Percentiles rank a stretch among this genome's conserved stretches.
phyloP scores from a whole-genome alignment of 1,140 invertebrate genomes.

The Thaumetopoea pityocampa region DNA sequence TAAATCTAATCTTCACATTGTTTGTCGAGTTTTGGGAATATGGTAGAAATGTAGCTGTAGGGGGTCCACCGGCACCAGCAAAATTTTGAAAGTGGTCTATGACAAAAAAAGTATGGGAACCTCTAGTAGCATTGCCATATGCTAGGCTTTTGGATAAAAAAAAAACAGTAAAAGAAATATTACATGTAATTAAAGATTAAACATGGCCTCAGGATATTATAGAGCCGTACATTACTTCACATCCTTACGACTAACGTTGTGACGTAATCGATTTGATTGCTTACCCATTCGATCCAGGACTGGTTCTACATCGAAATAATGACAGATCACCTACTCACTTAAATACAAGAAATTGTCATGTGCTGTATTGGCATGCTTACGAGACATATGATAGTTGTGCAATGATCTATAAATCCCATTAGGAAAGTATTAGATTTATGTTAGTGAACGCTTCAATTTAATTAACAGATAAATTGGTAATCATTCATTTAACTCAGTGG shows the following conservation, averaged over 20 bases:
- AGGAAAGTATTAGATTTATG: conserved; percentile 2
- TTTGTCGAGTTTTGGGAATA: no score
- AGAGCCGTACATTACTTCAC: conserved; percentile 27
- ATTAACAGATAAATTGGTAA: no score
- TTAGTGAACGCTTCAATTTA: conserved; percentile 3
- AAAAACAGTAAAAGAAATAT: no score
- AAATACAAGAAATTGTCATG: conserved; percentile 15
- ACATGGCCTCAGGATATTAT: conserved; percentile 25
- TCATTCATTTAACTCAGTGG: no score
- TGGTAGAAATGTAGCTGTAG: no score
- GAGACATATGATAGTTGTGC: conserved; percentile 3
- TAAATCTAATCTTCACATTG: no score
- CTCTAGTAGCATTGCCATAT: not conserved
- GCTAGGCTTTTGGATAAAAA: not conserved
- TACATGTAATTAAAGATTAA: conserved; percentile 11
- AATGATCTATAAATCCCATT: conserved; percentile 12
- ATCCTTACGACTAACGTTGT: conserved; percentile 29
- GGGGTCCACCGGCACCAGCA: no score
- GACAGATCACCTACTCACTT: conserved; percentile 23
- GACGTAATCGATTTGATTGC: conserved; percentile 36
- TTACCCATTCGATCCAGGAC: conserved; percentile 25
- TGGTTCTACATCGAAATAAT: conserved; percentile 30
- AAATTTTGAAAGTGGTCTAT: no score
- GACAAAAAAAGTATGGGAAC: no score
- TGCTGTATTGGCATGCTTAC: conserved; percentile 3